Evolutionary conservation across 53 echinoderm and acorn worm genomes (phyloP).

Genomic region (Echinometra lucunter): DNA sequence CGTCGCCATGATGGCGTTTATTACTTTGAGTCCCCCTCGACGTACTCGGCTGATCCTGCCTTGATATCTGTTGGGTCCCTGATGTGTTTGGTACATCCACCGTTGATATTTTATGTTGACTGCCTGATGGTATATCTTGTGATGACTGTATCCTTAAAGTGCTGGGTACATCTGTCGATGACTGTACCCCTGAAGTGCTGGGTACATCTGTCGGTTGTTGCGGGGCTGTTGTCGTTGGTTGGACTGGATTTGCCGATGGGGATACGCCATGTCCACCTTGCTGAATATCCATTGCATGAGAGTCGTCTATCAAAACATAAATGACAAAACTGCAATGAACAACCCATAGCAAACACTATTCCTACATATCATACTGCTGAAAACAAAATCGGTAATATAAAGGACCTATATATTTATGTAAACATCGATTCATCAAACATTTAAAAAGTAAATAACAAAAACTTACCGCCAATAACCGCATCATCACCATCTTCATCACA

Average conservation of each 20-base stretch:
- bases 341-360: background rate
- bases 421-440: background rate
- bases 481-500: background rate
- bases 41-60: background rate
- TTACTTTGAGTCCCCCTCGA: background rate
- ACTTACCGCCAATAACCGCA: background rate
- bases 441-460: background rate
- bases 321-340: background rate
- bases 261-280: background rate
- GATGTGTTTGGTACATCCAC: background rate
- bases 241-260: too few relatives aligned
- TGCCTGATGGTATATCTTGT: too few relatives aligned
- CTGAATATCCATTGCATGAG: background rate
- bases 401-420: background rate
- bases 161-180: too few relatives aligned
- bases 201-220: too few relatives aligned
- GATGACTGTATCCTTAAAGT: too few relatives aligned
- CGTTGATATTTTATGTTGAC: too few relatives aligned
- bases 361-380: background rate
- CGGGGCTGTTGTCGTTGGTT: too few relatives aligned
- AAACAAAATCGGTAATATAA: background rate
- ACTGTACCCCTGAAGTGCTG: too few relatives aligned
- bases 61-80: background rate
- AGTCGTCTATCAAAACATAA: background rate
- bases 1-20: background rate